phyloP scores from a whole-genome alignment of 2,888 invertebrate species.

The Periphyllus acericola region DNA sequence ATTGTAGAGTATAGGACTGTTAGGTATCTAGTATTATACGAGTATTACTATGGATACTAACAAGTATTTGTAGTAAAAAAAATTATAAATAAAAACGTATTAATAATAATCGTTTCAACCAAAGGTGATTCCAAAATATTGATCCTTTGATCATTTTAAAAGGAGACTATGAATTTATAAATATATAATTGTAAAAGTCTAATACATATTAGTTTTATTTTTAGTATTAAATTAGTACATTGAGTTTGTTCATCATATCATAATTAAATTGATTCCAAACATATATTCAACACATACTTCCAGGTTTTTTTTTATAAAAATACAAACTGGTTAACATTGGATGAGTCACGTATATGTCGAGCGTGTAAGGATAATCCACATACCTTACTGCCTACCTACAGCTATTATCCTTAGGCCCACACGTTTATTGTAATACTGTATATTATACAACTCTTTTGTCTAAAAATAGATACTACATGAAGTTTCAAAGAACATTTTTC shows the following conservation, averaged over 20 bases:
- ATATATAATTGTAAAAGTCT: background rate
- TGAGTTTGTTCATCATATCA: background rate
- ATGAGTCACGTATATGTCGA: slow-evolving; percentile 50
- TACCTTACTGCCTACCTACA: slow-evolving; percentile 47
- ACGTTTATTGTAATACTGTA: slow-evolving; percentile 21
- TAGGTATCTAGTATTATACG: too few species aligned
- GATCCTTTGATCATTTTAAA: background rate
- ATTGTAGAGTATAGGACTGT: too few species aligned
- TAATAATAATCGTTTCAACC: too few species aligned
- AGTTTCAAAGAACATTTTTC: background rate
- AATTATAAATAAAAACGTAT: too few species aligned
- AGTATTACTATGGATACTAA: too few species aligned
- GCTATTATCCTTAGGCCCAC: slow-evolving; percentile 51
- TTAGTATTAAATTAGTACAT: too few species aligned
- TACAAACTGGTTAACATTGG: slow-evolving; percentile 58
- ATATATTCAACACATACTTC: slow-evolving; percentile 37
- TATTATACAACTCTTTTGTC: slow-evolving; percentile 22
- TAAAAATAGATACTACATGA: slow-evolving; percentile 29
- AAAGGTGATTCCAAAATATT: too few species aligned
- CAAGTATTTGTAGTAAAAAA: too few species aligned
- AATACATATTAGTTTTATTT: too few species aligned
- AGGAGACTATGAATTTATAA: background rate
- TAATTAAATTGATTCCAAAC: background rate
- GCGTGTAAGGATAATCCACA: slow-evolving; percentile 46
- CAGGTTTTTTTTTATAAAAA: slow-evolving; percentile 22